Conservation (phyloP, 2,797 vertebrate genomes). For the Ispidina picta region DNA sequence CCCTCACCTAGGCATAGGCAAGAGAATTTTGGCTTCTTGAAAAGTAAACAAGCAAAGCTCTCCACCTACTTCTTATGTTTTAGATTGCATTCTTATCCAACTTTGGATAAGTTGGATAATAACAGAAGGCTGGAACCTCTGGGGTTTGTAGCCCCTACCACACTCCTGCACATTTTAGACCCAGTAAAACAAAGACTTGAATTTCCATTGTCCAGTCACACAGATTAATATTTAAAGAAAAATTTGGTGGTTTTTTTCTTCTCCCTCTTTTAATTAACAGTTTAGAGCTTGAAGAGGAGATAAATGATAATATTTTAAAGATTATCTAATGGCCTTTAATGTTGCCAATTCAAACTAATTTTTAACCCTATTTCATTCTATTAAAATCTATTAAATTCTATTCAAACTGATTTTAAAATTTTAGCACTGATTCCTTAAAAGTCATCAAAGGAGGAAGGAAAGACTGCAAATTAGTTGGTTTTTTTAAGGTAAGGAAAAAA, state of each 20-base stretch:
- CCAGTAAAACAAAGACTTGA: neutral
- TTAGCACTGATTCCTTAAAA: neutral
- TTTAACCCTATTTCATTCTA: no score
- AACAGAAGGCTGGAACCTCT: neutral
- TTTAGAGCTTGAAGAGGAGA: neutral
- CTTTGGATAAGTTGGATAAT: neutral
- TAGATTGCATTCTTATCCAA: neutral
- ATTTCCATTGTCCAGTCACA: neutral
- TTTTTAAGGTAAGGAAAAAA: neutral
- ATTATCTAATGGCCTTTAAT: neutral
- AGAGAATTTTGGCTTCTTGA: neutral
- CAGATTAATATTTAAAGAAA: neutral
- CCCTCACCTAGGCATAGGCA: neutral
- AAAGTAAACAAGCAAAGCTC: neutral
- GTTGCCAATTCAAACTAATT: neutral
- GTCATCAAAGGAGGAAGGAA: neutral
- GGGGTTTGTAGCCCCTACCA: neutral
- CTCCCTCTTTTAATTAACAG: neutral
- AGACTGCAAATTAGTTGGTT: neutral
- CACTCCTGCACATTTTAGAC: neutral
- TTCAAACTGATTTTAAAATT: no score
- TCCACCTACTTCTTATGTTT: neutral
- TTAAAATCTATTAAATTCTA: no score
- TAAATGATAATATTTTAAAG: neutral
- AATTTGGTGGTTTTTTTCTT: neutral